Percentiles rank a stretch among this genome's conserved stretches.
Evolutionary conservation across 1,140 invertebrate species (phyloP).

Genomic region (Mya arenaria): DNA sequence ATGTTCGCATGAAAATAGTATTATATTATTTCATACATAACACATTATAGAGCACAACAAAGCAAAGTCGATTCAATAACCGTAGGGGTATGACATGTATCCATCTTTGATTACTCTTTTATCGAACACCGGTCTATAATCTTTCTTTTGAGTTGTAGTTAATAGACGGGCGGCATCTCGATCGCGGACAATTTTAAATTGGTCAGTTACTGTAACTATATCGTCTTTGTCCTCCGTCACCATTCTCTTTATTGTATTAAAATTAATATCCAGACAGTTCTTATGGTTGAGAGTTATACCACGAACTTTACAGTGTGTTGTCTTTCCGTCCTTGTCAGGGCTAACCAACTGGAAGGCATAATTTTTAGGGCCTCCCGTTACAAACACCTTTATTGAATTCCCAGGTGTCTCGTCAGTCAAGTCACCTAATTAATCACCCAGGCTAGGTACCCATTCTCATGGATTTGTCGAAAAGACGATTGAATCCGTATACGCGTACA

Average conservation of each 20-base stretch:
- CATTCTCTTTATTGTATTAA: background rate
- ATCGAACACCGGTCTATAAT: background rate
- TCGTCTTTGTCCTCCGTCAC: background rate
- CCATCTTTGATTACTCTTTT: background rate
- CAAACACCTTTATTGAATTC: conserved; percentile 27
- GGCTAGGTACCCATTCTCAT: background rate
- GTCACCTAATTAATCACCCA: conserved; percentile 34
- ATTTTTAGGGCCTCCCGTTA: conserved; percentile 32
- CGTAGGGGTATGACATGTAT: background rate
- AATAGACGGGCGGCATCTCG: background rate
- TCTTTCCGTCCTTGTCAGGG: background rate
- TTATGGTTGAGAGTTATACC: conserved; percentile 18
- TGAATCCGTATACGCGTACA: conserved; percentile 81
- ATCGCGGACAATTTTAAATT: background rate
- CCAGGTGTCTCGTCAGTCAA: conserved; percentile 20
- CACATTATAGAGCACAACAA: too few species aligned
- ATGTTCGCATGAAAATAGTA: too few species aligned
- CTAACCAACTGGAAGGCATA: background rate
- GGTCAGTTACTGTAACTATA: background rate
- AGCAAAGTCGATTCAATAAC: conserved; percentile 11
- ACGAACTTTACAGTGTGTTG: conserved; percentile 1
- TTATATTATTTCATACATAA: too few species aligned
- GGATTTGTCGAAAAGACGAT: conserved; percentile 67
- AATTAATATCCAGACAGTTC: background rate
- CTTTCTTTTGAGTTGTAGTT: background rate